phyloP scores from a whole-genome alignment of 2,797 vertebrate genomes.

The Tympanoctomys barrerae region DNA sequence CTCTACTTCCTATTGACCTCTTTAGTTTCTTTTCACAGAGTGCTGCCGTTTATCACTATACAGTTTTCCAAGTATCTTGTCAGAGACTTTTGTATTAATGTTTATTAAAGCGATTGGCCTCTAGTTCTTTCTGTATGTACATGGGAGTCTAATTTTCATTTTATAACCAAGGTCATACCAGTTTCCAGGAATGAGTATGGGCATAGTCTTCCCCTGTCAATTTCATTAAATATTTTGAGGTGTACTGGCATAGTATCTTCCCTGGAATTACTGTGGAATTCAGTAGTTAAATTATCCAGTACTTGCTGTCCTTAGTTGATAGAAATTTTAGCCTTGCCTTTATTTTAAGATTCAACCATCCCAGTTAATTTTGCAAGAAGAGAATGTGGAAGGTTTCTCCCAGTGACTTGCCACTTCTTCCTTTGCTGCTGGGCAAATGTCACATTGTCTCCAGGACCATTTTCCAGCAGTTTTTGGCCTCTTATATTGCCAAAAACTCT shows the following conservation, averaged over 20 bases:
- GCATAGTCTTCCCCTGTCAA: not conserved
- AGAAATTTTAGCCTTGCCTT: not conserved
- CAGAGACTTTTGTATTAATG: not conserved
- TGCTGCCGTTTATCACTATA: not conserved
- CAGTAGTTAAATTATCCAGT: not conserved
- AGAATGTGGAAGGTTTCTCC: not conserved
- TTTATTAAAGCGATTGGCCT: not conserved
- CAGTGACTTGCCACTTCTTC: not conserved
- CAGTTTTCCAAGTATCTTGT: not conserved
- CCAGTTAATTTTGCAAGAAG: not conserved
- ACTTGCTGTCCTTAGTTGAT: not conserved
- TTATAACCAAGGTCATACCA: not conserved
- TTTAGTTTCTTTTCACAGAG: not conserved
- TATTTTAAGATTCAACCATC: not conserved
- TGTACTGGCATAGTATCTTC: not conserved
- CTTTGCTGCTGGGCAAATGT: not conserved
- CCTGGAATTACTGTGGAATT: not conserved
- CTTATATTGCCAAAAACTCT: not conserved
- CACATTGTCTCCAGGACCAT: not conserved
- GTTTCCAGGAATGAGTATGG: not conserved
- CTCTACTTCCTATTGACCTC: not conserved
- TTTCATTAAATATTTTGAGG: not conserved
- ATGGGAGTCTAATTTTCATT: not conserved
- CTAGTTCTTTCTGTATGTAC: not conserved
- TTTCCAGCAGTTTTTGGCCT: not conserved